Percentiles rank a stretch among this genome's conserved stretches.
These are phyloP conservation scores for Ophraella communa DNA, from an alignment of 2,888 invertebrate genomes.

Conservation along the genomic window DNA sequence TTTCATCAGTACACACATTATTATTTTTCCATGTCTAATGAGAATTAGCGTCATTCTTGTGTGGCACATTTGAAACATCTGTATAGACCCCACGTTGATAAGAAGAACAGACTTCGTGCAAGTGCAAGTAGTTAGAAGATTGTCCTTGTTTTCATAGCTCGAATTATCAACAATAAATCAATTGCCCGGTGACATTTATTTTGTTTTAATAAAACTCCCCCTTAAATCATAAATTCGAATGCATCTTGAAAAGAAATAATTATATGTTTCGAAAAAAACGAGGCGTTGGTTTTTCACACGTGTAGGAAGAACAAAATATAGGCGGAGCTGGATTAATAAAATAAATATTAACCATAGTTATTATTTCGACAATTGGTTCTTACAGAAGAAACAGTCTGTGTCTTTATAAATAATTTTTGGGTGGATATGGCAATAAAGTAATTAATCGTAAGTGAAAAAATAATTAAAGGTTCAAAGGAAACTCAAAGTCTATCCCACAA, in stretches of 20 bases:
- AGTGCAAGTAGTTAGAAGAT: slow-evolving; percentile 4
- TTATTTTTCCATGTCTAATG: neutral
- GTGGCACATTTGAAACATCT: neutral
- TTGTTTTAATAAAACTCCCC: slow-evolving; percentile 9
- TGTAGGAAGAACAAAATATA: slow-evolving; percentile 3
- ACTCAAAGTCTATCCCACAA: no score
- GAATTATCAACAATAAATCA: neutral
- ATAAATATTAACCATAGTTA: neutral
- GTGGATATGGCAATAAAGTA: no score
- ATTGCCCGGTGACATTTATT: neutral
- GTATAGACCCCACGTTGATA: slow-evolving; percentile 1
- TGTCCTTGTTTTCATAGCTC: neutral
- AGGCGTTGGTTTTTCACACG: slow-evolving; percentile 6
- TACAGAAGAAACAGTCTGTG: neutral
- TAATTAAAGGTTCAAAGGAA: no score
- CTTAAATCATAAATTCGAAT: neutral
- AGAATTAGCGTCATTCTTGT: neutral
- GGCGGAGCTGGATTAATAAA: neutral
- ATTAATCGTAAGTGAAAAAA: no score
- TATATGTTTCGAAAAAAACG: neutral
- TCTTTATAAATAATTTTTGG: neutral
- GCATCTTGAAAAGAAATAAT: slow-evolving; percentile 4
- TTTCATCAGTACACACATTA: neutral
- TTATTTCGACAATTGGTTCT: neutral
- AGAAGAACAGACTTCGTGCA: neutral